Evolutionary conservation across 2,888 invertebrate genomes (phyloP), one percentile per base, ranked within the genome.

Genomic region (Pollenia griseotomentosa): DNA sequence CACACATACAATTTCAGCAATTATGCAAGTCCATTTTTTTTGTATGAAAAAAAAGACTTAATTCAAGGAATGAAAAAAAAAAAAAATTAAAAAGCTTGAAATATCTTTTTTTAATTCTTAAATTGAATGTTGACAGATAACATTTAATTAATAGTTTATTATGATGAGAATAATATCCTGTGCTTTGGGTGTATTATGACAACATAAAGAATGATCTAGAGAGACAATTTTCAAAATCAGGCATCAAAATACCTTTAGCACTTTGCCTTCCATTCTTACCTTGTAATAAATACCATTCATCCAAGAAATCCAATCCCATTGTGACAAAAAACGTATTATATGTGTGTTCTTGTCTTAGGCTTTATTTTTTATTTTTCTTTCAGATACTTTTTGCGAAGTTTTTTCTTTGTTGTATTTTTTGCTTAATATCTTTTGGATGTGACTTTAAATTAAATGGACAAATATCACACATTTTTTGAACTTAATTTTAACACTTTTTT

Each of bases 231-330:
- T 33, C 33, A 33, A 33, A 33, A 33, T 5, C 33, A 33, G 33
- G 33, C 33, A 33, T 33, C 33, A 33, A 33, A 33, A 33, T 6
- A 33, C 6, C 4, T 33, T 33, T 33, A 33, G 33, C 33, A 33
- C 33, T 33, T 33, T 33, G 61, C 61, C 83, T 14, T 12, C 71
- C 33, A 8, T 33, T 70, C 90, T 93, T 92, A 93, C 93, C 93
- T 93, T 93, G 93, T 88, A 92, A 93, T 90, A 93, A 90, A 90
- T 93, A 93, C 93, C 93, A 93, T 90, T 93, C 93, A 89, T 93
- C 93, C 89, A 93, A 91, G 92, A 93, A 93, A 91, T 93, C 92
- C 92, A 92, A 73, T 71, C 88, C 88, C 88, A 89, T 89, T 81
- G 12, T 77, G 74, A 80, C 55, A 19, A 82, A 33, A 33, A 65